phyloP scores from a whole-genome alignment of 2,797 vertebrate genomes.

The Pseudotriccus pelzelni region DNA sequence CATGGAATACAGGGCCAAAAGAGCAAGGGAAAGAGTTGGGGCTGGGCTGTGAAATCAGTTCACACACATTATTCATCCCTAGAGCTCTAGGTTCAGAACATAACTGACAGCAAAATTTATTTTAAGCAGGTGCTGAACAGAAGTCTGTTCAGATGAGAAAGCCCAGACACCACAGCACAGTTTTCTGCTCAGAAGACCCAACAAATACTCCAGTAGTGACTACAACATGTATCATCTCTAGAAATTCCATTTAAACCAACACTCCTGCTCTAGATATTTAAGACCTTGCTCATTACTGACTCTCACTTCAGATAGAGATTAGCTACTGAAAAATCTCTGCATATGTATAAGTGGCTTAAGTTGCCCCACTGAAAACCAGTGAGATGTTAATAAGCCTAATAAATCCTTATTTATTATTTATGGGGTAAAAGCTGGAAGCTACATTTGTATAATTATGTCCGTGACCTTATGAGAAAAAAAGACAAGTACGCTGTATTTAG shows the following conservation, averaged over 20 bases:
- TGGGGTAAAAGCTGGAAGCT: background rate
- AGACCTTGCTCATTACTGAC: background rate
- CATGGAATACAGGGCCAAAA: background rate
- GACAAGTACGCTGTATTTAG: background rate
- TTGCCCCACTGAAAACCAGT: background rate
- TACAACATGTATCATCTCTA: background rate
- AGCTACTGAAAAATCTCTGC: background rate
- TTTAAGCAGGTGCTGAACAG: background rate
- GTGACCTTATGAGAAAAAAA: background rate
- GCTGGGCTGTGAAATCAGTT: background rate
- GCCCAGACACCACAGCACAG: background rate
- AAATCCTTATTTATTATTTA: slow-evolving; percentile 14
- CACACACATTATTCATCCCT: background rate
- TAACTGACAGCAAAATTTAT: background rate
- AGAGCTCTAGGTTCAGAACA: background rate
- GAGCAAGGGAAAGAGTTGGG: background rate
- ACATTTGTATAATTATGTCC: background rate
- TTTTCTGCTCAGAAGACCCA: background rate
- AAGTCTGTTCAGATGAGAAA: background rate
- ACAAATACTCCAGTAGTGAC: background rate
- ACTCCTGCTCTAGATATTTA: background rate
- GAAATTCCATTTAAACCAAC: background rate
- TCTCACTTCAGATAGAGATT: background rate
- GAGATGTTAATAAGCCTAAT: slow-evolving; percentile 1
- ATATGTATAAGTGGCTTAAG: background rate